Percentiles rank a stretch among this genome's conserved stretches.
Conservation (phyloP, 92 coral and sea anemone species). For the Actinernus sp. region DNA sequence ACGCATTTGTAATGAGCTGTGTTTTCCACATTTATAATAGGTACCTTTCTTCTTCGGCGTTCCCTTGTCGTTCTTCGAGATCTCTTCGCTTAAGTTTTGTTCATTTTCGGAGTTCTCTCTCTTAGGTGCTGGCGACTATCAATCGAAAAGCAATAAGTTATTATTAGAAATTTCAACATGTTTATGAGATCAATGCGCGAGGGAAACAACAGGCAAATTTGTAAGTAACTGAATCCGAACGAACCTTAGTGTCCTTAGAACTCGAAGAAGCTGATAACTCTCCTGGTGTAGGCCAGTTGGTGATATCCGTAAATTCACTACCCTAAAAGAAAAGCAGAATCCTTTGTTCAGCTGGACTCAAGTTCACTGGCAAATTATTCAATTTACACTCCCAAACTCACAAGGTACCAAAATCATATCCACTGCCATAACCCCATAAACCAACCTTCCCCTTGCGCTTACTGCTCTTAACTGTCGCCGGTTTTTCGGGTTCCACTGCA, state of each 20-base stretch:
- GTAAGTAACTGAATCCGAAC: slow-evolving; percentile 39
- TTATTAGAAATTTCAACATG: slow-evolving; percentile 8
- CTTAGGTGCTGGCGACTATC: slow-evolving; percentile 46
- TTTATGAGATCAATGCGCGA: slow-evolving; percentile 13
- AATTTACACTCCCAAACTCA: slow-evolving; percentile 5
- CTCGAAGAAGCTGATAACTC: slow-evolving; percentile 80
- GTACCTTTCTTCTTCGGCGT: slow-evolving; percentile 93
- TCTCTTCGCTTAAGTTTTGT: slow-evolving; percentile 59
- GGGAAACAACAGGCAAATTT: slow-evolving; percentile 30
- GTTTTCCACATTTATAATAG: too few species aligned
- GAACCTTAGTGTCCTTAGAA: slow-evolving; percentile 57
- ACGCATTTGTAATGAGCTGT: not conserved
- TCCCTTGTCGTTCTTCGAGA: slow-evolving; percentile 51
- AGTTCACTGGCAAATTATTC: slow-evolving; percentile 15
- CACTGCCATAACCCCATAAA: slow-evolving; percentile 6
- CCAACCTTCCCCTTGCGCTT: slow-evolving; percentile 85
- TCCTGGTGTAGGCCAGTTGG: slow-evolving; percentile 99
- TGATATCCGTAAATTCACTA: slow-evolving; percentile 86
- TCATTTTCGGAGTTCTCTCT: slow-evolving; percentile 82
- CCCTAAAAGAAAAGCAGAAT: slow-evolving; percentile 62
- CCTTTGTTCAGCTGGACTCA: too few species aligned
- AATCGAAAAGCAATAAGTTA: not conserved
- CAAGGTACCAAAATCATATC: not conserved
- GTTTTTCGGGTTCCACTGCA: slow-evolving; percentile 77
- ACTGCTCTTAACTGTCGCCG: slow-evolving; percentile 70